Conservation (phyloP, 2,797 vertebrate genomes). For the Sorex maritimensis region DNA sequence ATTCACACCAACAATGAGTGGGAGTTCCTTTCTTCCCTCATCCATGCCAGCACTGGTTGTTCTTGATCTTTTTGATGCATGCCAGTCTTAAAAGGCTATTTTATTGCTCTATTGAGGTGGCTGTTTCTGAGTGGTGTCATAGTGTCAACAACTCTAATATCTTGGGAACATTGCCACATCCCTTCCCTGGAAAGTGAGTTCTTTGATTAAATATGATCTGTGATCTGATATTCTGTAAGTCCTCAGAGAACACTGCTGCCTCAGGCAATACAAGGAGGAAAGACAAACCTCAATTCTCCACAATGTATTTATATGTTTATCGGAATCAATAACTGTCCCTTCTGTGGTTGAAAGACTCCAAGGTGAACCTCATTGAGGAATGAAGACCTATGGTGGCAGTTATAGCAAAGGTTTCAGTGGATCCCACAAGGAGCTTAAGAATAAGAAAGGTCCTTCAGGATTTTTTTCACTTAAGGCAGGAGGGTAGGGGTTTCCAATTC, state of each 20-base stretch:
- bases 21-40: too few relatives aligned
- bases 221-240: neutral
- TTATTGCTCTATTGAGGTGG: neutral
- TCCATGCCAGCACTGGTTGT: too few relatives aligned
- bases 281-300: neutral
- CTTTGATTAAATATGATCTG: neutral
- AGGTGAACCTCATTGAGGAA: neutral
- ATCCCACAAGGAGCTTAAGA: neutral
- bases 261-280: neutral
- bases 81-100: neutral
- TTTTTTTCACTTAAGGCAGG: constrained; percentile 27
- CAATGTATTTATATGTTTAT: neutral
- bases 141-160: neutral
- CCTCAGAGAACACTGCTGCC: neutral
- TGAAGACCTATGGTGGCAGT: neutral
- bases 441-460: neutral
- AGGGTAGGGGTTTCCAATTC: neutral
- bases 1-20: too few relatives aligned
- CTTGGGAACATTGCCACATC: neutral
- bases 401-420: neutral
- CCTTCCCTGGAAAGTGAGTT: neutral
- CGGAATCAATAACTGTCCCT: neutral
- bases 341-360: neutral
- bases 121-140: neutral
- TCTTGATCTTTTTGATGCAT: neutral